Evolutionary conservation across 2,888 invertebrate genomes (phyloP).

Genomic region (Dorcus hopei): DNA sequence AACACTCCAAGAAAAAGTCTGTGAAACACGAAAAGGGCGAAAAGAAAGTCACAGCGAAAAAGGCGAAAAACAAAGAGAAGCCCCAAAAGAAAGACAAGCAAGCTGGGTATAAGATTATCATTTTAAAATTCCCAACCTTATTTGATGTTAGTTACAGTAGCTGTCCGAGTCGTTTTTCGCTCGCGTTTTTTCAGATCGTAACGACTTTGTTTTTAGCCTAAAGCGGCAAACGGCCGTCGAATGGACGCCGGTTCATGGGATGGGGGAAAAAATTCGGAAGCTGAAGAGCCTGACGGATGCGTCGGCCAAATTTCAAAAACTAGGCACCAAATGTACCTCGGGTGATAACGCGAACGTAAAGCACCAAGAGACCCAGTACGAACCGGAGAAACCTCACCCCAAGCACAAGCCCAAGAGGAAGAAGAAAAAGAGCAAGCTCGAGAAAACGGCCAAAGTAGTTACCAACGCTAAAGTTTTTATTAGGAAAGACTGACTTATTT

Average conservation of each 20-base stretch:
- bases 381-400: constrained; percentile 16
- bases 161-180: neutral
- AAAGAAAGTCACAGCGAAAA: constrained; percentile 28
- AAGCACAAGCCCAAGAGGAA: constrained; percentile 31
- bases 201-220: constrained; percentile 13
- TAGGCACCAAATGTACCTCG: constrained; percentile 13
- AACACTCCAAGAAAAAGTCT: constrained; percentile 21
- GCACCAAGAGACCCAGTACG: constrained; percentile 22
- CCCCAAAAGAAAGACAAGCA: constrained; percentile 30
- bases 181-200: constrained; percentile 9
- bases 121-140: constrained; percentile 28
- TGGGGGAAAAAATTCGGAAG: constrained; percentile 31
- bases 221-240: constrained; percentile 25
- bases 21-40: constrained; percentile 30
- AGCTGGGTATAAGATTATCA: constrained; percentile 39
- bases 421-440: constrained; percentile 37
- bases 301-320: constrained; percentile 9
- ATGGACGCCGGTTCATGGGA: constrained; percentile 16
- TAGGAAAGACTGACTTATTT: constrained; percentile 23
- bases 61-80: constrained; percentile 25
- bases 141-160: too few relatives aligned
- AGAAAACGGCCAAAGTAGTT: constrained; percentile 39
- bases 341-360: constrained; percentile 12
- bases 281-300: constrained; percentile 40
- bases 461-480: constrained; percentile 30